A percentile compares a stretch with the other conserved stretches of the same genome.
phyloP scores from a whole-genome alignment of 1,140 invertebrate species.

The Periplaneta americana region DNA sequence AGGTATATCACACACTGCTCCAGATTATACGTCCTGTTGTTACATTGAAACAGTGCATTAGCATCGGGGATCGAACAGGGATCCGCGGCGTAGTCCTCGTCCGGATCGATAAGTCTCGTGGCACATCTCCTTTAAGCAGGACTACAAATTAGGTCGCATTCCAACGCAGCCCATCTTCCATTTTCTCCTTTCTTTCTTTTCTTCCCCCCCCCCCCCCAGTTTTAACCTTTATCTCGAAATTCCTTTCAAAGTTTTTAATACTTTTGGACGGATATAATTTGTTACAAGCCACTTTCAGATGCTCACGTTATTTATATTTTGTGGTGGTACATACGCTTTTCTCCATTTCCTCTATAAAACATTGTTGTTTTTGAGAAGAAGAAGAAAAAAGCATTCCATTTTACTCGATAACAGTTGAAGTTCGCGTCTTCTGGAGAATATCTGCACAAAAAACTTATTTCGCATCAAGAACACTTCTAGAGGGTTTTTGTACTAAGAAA shows the following conservation, averaged over 20 bases:
- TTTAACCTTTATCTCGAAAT: background rate
- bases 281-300: background rate
- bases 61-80: background rate
- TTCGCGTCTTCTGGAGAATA: background rate
- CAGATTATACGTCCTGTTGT: background rate
- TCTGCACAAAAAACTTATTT: background rate
- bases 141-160: background rate
- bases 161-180: background rate
- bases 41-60: too few relatives aligned
- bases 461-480: background rate
- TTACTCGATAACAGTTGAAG: background rate
- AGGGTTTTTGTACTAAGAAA: background rate
- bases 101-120: background rate
- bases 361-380: background rate
- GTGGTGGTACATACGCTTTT: background rate
- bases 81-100: background rate
- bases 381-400: background rate
- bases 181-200: background rate
- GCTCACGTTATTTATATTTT: background rate
- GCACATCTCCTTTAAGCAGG: background rate
- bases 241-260: background rate
- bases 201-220: too few relatives aligned
- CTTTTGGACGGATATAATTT: background rate
- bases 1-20: too few relatives aligned
- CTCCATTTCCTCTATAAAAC: background rate